phyloP scores from a whole-genome alignment of 2,888 invertebrate species.

The Pomacea canaliculata region DNA sequence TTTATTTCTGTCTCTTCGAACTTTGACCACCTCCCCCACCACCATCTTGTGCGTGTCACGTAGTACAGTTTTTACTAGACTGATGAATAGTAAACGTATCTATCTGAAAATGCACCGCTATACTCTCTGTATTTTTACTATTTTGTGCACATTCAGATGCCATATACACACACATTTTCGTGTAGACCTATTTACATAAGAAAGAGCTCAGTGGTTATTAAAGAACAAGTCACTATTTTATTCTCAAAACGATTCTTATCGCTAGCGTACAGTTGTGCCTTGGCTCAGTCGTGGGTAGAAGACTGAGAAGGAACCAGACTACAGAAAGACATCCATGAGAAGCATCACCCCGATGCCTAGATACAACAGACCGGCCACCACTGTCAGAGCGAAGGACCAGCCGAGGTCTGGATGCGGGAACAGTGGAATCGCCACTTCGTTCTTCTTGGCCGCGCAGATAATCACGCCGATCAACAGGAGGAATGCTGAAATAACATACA shows the following conservation, averaged over 20 bases:
- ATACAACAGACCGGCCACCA: constrained; percentile 4
- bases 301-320: neutral
- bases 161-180: too few relatives aligned
- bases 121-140: too few relatives aligned
- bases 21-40: too few relatives aligned
- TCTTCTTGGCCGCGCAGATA: constrained; percentile 10
- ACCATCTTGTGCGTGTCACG: too few relatives aligned
- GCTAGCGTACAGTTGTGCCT: neutral
- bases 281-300: neutral
- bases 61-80: too few relatives aligned
- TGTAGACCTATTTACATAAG: too few relatives aligned
- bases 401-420: constrained; percentile 3
- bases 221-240: neutral
- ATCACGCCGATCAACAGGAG: neutral
- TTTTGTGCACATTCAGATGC: too few relatives aligned
- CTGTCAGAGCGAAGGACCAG: constrained; percentile 15
- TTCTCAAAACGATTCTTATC: neutral
- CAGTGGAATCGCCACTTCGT: neutral
- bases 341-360: neutral
- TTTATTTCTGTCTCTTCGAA: too few relatives aligned
- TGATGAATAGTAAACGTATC: too few relatives aligned
- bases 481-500: neutral
- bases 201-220: neutral
- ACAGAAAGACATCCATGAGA: neutral
- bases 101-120: too few relatives aligned